A percentile compares a stretch with the other conserved stretches of the same genome.
Evolutionary conservation across 2,888 invertebrate genomes (phyloP).

Genomic region (Pyrrhosoma nymphula): DNA sequence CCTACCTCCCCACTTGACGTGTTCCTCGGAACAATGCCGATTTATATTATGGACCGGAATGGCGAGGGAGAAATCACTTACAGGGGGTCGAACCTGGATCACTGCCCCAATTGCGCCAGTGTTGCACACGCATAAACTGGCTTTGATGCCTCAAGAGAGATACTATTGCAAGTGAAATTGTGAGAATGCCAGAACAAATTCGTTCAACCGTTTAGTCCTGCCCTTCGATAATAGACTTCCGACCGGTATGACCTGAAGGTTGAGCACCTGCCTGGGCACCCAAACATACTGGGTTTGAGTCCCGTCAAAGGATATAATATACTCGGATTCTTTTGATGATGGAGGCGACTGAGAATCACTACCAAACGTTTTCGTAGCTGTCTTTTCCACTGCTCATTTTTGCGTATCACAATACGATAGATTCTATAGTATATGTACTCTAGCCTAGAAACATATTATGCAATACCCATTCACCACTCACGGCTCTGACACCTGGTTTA

Average conservation of each 20-base stretch:
- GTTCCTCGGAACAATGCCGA: too few species aligned
- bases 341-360: too few species aligned
- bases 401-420: too few species aligned
- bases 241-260: neutral
- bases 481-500: too few species aligned
- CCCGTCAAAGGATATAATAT: neutral
- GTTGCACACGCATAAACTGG: neutral
- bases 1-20: too few species aligned
- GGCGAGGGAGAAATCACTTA: neutral
- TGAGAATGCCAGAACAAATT: neutral
- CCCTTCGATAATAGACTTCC: neutral
- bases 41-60: too few species aligned
- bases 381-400: too few species aligned
- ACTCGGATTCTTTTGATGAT: too few species aligned
- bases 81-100: constrained; percentile 3
- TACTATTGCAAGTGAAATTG: neutral
- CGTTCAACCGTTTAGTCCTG: neutral
- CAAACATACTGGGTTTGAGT: neutral
- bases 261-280: neutral
- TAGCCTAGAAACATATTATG: too few species aligned
- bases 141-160: neutral
- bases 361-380: too few species aligned
- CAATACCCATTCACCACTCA: too few species aligned
- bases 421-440: too few species aligned
- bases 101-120: neutral